Evolutionary conservation across 1,140 invertebrate genomes (phyloP).

Genomic region (Catajapyx aquilonaris): DNA sequence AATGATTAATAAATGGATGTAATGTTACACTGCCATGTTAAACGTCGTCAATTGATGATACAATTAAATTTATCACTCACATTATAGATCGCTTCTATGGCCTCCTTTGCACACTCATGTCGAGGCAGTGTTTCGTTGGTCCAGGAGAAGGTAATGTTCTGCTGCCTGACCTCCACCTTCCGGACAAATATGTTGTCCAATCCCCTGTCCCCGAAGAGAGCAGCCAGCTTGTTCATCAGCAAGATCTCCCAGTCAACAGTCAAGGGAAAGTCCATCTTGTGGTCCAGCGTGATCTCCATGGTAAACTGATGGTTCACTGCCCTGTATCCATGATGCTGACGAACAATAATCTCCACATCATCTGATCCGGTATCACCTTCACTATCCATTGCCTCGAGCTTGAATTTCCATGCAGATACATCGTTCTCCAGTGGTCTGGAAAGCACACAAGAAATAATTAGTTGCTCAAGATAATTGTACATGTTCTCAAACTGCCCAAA

Average conservation of each 20-base stretch:
- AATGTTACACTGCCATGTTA: too few species aligned
- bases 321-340: conserved; percentile 48
- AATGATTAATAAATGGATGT: conserved; percentile 8
- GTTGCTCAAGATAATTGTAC: neutral
- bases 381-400: conserved; percentile 51
- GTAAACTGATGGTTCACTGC: conserved; percentile 66
- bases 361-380: conserved; percentile 45
- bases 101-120: conserved; percentile 45
- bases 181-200: conserved; percentile 44
- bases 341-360: conserved; percentile 47
- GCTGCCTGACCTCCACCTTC: conserved; percentile 25
- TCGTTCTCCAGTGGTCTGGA: conserved; percentile 58
- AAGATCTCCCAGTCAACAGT: conserved; percentile 35
- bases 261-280: conserved; percentile 24
- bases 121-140: conserved; percentile 68
- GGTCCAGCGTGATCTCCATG: conserved; percentile 38
- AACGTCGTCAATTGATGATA: too few species aligned
- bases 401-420: conserved; percentile 62
- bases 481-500: neutral
- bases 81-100: conserved; percentile 42
- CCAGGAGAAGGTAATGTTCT: conserved; percentile 47
- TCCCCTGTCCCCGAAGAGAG: conserved; percentile 43
- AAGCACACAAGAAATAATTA: conserved; percentile 11
- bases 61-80: conserved; percentile 24
- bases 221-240: conserved; percentile 40